A percentile compares a stretch with the other conserved stretches of the same genome.
Evolutionary conservation across 2,113 vertebrate genomes (phyloP).

Genomic region (Muscicapa adusta): DNA sequence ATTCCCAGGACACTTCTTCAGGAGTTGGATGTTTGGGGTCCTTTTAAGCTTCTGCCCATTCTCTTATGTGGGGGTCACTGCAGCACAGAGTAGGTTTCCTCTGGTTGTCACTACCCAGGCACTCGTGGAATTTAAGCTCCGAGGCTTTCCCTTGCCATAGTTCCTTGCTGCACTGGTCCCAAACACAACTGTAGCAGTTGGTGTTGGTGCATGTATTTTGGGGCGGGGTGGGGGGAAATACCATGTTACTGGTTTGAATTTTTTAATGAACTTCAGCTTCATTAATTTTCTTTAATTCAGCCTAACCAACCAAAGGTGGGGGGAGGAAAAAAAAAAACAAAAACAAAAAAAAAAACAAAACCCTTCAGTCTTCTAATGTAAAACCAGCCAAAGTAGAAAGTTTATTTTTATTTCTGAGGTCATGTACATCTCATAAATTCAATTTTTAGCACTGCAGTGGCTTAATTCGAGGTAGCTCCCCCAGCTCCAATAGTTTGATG

Average conservation of each 20-base stretch:
- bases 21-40: background rate
- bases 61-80: no score
- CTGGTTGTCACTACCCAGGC: background rate
- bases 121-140: background rate
- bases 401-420: constrained; percentile 52
- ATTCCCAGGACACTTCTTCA: background rate
- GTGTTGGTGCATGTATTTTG: background rate
- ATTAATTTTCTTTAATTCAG: background rate
- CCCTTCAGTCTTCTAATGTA: background rate
- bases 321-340: background rate
- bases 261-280: background rate
- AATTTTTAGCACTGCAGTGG: background rate
- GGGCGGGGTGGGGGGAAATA: background rate
- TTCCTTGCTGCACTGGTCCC: background rate
- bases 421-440: constrained; percentile 39
- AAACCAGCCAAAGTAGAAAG: constrained; percentile 36
- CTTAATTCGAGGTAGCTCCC: background rate
- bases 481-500: background rate
- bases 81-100: background rate
- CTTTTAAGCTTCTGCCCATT: background rate
- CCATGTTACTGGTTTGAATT: background rate
- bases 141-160: background rate
- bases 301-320: background rate
- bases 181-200: background rate
- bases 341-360: background rate